Base-by-base conservation (phyloP, 2,888 invertebrate species). In the Drosophila dives region DNA sequence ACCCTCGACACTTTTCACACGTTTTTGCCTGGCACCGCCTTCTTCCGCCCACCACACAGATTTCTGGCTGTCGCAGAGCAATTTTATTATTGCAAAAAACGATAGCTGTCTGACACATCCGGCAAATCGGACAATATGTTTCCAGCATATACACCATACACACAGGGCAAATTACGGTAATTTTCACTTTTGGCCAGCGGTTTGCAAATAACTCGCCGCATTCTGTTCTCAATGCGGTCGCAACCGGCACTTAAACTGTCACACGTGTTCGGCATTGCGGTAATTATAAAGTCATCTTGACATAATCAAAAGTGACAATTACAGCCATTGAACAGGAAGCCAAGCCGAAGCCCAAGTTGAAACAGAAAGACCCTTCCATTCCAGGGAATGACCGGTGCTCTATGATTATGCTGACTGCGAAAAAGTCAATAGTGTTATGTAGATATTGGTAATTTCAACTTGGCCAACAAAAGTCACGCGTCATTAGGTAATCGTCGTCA, bases 231-330 rank as follows among this genome's bases (percentile, higher is more conserved):
- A 62, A 61, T 71, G 81, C 53, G 81, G 72, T 75, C 67, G 71
- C 80, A 89, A 86, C 88, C 77, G 71, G 77, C 88, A 90, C 86
- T 90, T 90, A 89, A 91, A 83, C 77, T 87, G 89, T 86, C 91
- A 89, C 89, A 89, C 86, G 84, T 90, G 89, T 71, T 69, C 73
- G 82, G 64, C 63, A 75, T 60, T 80, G 81, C 72, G 75, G 86
- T 86, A 90, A 91, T 90, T 91, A 90, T 90, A 90, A 90, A 90
- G 91, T 90, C 90, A 90, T 90, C 90, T 90, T 89, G 91, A 84
- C 89, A 83, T 89, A 91, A 90, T 91, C 90, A 90, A 86, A 90
- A 90, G 91, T 90, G 91, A 90, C 91, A 91, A 91, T 91, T 87
- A 90, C 91, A 90, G 77, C 82, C 89, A 89, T 85, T 90, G 86